phyloP scores from a whole-genome alignment of 2,888 invertebrate genomes.

The Lycaena phlaeas region DNA sequence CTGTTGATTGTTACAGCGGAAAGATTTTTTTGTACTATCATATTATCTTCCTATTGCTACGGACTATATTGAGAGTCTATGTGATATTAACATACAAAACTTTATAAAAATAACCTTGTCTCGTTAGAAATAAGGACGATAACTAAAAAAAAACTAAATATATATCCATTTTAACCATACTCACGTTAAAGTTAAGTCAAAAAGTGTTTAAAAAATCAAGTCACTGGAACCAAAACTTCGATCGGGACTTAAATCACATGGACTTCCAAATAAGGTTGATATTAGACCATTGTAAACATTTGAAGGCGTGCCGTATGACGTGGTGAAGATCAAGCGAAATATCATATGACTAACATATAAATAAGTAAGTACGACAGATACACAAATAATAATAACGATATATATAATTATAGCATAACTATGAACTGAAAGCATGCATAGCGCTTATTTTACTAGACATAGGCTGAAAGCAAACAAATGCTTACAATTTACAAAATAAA shows the following conservation, averaged over 20 bases:
- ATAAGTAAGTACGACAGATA: conserved; percentile 70
- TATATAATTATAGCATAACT: conserved; percentile 61
- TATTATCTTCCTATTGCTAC: conserved; percentile 34
- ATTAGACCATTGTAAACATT: conserved; percentile 68
- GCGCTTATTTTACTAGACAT: conserved; percentile 46
- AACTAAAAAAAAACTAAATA: no score
- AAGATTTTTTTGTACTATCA: conserved; percentile 35
- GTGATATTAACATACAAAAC: conserved; percentile 25
- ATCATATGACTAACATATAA: conserved; percentile 56
- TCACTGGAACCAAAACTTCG: no score
- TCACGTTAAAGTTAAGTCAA: no score
- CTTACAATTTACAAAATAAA: conserved; percentile 70
- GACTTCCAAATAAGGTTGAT: conserved; percentile 49
- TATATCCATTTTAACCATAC: no score
- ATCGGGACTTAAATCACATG: conserved; percentile 38
- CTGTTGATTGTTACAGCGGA: conserved; percentile 47
- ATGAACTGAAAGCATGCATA: conserved; percentile 73
- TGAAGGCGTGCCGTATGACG: conserved; percentile 68
- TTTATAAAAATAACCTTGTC: neutral
- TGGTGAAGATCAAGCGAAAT: conserved; percentile 49
- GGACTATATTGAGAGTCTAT: conserved; percentile 42
- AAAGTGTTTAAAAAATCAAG: no score
- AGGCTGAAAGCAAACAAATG: conserved; percentile 70
- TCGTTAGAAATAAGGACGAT: no score
- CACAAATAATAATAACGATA: conserved; percentile 48